Percentiles rank a stretch among this genome's conserved stretches.
Conservation (phyloP, 1,140 invertebrate genomes). For the Cydia strobilella region DNA sequence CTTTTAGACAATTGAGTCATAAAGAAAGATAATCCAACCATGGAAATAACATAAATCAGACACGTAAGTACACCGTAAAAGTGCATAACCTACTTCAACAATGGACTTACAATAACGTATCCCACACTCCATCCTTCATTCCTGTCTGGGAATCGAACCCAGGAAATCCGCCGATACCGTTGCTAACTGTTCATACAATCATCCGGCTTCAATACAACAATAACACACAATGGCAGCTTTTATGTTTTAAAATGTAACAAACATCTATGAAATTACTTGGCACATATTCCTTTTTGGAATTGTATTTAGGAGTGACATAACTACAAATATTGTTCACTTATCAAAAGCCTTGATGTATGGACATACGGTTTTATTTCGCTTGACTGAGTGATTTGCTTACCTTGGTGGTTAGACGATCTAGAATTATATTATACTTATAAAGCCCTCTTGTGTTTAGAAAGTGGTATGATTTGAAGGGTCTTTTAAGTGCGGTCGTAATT, state of each 20-base stretch:
- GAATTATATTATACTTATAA: no score
- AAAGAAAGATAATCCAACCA: no score
- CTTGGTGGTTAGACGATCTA: neutral
- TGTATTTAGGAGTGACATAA: neutral
- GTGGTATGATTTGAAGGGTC: neutral
- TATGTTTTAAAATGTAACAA: neutral
- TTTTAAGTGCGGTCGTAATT: neutral
- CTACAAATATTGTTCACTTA: neutral
- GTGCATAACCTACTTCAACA: neutral
- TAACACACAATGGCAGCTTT: conserved; percentile 37
- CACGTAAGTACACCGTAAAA: no score
- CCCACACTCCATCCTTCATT: conserved; percentile 46
- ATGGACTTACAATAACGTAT: neutral
- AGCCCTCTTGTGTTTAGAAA: neutral
- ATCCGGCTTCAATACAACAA: conserved; percentile 66
- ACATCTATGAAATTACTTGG: neutral
- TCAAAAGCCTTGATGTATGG: neutral
- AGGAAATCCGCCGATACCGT: conserved; percentile 66
- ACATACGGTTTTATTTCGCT: neutral
- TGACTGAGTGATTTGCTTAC: neutral
- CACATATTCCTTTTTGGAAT: neutral
- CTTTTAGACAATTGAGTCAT: no score
- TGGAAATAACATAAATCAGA: no score
- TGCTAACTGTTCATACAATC: conserved; percentile 44
- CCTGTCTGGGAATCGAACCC: conserved; percentile 61